Percentiles rank a stretch among this genome's conserved stretches.
These are phyloP conservation scores for Halcyon badia DNA, from an alignment of 2,797 vertebrate genomes.

Conservation along the genomic window DNA sequence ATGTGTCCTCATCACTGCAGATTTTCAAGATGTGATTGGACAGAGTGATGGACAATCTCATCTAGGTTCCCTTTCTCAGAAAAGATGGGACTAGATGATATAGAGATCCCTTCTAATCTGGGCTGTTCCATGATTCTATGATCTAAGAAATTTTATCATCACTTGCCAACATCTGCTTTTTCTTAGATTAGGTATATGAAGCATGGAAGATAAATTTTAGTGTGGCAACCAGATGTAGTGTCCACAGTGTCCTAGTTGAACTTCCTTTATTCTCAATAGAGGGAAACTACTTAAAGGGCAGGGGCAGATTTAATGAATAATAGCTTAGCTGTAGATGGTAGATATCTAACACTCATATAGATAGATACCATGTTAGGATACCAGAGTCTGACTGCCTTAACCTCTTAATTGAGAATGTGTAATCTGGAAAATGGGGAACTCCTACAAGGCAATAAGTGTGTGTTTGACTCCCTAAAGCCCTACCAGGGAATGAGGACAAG, in stretches of 20 bases:
- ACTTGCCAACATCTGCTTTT: neutral
- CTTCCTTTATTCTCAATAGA: neutral
- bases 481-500: neutral
- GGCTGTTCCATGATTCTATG: neutral
- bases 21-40: neutral
- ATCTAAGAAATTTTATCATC: neutral
- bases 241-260: neutral
- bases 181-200: neutral
- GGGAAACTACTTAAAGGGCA: neutral
- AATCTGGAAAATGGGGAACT: neutral
- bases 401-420: neutral
- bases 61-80: neutral
- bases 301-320: neutral
- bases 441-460: neutral
- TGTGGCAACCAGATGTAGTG: neutral
- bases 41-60: neutral
- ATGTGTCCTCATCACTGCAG: neutral
- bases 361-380: neutral
- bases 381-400: neutral
- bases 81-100: neutral
- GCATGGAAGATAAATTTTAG: neutral
- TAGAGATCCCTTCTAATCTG: neutral
- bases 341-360: neutral
- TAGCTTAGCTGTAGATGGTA: neutral
- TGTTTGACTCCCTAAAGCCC: neutral